A percentile compares a stretch with the other conserved stretches of the same genome.
Evolutionary conservation across 64 coral and sea anemone genomes (phyloP).

Genomic region (Porites lutea): DNA sequence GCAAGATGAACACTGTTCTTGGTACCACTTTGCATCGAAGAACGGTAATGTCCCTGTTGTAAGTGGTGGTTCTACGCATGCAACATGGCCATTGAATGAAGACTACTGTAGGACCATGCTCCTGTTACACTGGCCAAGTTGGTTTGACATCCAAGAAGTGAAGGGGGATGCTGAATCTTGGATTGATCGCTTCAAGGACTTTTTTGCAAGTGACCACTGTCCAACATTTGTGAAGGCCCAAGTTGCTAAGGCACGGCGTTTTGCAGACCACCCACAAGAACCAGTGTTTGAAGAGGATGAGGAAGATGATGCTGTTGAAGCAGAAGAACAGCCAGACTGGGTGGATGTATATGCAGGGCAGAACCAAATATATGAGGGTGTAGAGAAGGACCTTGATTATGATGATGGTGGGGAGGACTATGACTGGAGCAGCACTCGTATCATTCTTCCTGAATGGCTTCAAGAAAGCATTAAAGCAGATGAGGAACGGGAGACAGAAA

Average conservation of each 20-base stretch:
- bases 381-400: background rate
- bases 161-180: background rate
- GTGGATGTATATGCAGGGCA: slow-evolving; percentile 27
- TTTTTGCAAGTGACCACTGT: background rate
- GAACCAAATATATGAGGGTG: slow-evolving; percentile 21
- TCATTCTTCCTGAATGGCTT: slow-evolving; percentile 10
- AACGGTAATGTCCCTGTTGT: slow-evolving; percentile 10
- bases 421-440: slow-evolving; percentile 30
- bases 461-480: background rate
- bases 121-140: background rate
- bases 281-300: background rate
- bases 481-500: background rate
- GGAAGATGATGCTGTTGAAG: background rate
- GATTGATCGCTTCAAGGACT: background rate
- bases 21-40: background rate
- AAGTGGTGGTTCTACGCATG: slow-evolving; percentile 52
- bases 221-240: slow-evolving; percentile 4
- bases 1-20: background rate
- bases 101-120: background rate
- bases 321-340: background rate
- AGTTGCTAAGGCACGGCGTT: background rate
- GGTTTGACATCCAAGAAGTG: background rate
- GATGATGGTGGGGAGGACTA: slow-evolving; percentile 2
- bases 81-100: background rate
- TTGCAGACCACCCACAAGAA: background rate